phyloP scores from a whole-genome alignment of 2,888 invertebrate species.

The Leistus spinibarbis region DNA sequence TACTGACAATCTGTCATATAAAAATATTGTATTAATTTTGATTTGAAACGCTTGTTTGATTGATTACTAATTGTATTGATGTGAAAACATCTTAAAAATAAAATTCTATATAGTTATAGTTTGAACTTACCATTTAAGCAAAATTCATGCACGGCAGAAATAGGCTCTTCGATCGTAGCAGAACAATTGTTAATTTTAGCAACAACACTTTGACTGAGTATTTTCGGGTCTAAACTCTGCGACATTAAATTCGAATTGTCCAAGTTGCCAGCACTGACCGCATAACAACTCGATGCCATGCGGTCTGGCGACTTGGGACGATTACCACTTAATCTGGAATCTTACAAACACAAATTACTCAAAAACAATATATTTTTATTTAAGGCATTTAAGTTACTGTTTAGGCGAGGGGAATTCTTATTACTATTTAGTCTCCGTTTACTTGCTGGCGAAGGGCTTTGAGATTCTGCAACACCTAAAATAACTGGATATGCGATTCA shows the following conservation, averaged over 20 bases:
- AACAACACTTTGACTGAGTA: conserved; percentile 57
- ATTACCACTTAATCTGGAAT: conserved; percentile 55
- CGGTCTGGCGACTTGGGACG: conserved; percentile 72
- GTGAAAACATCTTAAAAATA: too few relatives aligned
- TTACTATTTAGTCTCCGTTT: conserved; percentile 59
- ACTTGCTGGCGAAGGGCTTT: conserved; percentile 58
- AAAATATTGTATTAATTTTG: too few relatives aligned
- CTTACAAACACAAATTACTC: conserved; percentile 45
- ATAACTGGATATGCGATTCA: neutral
- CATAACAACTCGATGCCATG: conserved; percentile 74
- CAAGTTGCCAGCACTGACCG: conserved; percentile 45
- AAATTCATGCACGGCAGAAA: conserved; percentile 48
- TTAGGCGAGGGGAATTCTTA: conserved; percentile 58
- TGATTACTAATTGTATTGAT: too few relatives aligned
- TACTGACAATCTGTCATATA: too few relatives aligned
- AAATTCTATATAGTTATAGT: neutral
- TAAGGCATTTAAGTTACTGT: conserved; percentile 56
- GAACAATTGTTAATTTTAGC: conserved; percentile 47
- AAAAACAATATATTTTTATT: conserved; percentile 8
- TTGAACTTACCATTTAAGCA: conserved; percentile 48
- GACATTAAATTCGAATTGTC: conserved; percentile 61
- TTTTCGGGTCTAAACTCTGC: conserved; percentile 67
- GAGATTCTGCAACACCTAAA: conserved; percentile 47
- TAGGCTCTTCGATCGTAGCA: conserved; percentile 44
- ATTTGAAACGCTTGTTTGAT: too few relatives aligned